phyloP scores from a whole-genome alignment of 2,113 vertebrate genomes.

The Dryoscopus gambensis region DNA sequence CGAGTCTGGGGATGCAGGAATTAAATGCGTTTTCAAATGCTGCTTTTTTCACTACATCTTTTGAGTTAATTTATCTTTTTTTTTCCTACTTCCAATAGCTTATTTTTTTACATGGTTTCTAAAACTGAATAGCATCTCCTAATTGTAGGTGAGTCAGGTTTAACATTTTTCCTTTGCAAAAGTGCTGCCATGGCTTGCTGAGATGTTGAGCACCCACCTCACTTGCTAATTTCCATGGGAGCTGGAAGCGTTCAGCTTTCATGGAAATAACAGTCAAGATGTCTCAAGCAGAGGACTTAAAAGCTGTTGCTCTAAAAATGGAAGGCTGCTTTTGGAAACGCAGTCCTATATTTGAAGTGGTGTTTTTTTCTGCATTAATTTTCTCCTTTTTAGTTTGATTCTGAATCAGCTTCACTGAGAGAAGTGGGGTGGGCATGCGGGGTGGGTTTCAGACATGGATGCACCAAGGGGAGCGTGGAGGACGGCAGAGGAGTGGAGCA shows the following conservation, averaged over 20 bases:
- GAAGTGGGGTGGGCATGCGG: neutral
- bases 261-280: conserved; percentile 36
- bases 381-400: neutral
- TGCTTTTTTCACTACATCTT: neutral
- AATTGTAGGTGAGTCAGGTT: neutral
- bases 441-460: neutral
- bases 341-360: neutral
- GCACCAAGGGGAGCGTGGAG: accelerated
- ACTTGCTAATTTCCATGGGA: conserved; percentile 10
- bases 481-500: neutral
- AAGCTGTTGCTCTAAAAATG: conserved; percentile 44
- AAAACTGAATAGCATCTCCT: neutral
- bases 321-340: neutral
- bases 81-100: neutral
- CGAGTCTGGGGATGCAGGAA: neutral
- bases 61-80: neutral
- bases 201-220: conserved; percentile 23
- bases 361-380: neutral
- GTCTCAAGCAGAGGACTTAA: conserved; percentile 21
- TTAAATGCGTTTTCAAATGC: neutral
- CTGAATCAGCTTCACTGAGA: neutral
- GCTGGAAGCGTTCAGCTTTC: neutral
- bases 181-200: neutral
- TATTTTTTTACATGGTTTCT: neutral
- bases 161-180: conserved; percentile 3